Base-by-base conservation (phyloP, 2,888 invertebrate species). In the Timandra comae region DNA sequence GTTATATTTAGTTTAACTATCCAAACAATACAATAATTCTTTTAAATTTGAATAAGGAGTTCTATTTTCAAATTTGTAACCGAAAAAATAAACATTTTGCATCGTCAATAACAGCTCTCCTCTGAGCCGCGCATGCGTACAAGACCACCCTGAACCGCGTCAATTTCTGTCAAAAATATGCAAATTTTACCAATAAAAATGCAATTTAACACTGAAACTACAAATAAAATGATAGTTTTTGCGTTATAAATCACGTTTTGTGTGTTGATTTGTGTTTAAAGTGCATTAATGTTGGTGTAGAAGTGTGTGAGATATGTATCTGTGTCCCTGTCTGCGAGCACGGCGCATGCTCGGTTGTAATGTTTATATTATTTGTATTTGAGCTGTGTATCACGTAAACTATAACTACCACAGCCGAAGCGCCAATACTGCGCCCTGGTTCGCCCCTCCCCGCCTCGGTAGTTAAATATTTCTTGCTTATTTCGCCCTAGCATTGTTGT, bases 341-440 rank as follows among this genome's bases (percentile, higher is more conserved):
- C 63, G 37, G 85, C 85, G 82, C 85, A 85, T 85, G 85, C 85
- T 72, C 82, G 47, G 76, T 55, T 65, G 76, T 76, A 80, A 84
- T 86, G 86, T 86, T 86, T 86, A 86, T 86, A 86, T 86, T 86
- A 86, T 86, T 86, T 86, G 86, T 86, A 86, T 86, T 86, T 84
- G 81, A 86, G 85, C 82, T 86, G 86, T 86, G 86, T 86, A 86
- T 86, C 86, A 80, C 75, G 86, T 86, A 86, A 86, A 86, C 86
- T 86, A 86, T 84, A 86, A 86, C 85, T 86, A 86, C 86, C 85
- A 84, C 86, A 85, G 81, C 69, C 80, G 73, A 73, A 81, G 79
- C 85, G 73, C 86, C 84, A 84, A 84, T 82, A 81, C 85, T 82
- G 82, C 75, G 81, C 78, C 75, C 76, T 70, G 67, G 56, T 67